Base-by-base conservation (phyloP, 2,888 invertebrate genomes). In the Capitulum mitella region DNA sequence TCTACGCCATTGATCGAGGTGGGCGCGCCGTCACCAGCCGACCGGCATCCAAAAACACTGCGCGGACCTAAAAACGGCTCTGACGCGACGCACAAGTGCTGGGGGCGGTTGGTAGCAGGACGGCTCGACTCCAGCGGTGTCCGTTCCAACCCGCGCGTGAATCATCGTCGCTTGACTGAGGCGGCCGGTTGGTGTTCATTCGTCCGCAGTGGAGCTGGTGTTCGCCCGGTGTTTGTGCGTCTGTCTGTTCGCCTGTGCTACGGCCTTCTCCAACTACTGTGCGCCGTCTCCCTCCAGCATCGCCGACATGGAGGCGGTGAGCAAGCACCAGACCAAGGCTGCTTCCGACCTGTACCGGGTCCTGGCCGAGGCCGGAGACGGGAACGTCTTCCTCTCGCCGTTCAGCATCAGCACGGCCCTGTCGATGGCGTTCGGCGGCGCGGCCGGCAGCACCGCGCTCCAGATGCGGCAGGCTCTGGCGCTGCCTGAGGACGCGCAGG, bases 381-480 rank as follows among this genome's bases (percentile, higher is more conserved):
- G 82, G 77, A 95, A 94, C 85, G 87, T 95, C 64, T 94, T 95
- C 88, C 94, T 93, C 86, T 95, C 95, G 12, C 95, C 95, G 0
- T 92, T 93, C 87, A 94, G 94, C 82, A 91, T 94, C 26, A 92
- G 93, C 84, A 92, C 94, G 83, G 91, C 94, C 0, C 84, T 95
- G 51, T 85, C 92, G 77, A 87, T 95, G 81, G 92, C 93, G 0
- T 94, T 93, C 84, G 93, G 94, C 83, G 90, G 93, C 0, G 87
- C 93, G 1, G 89, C 89, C 0, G 90, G 90, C 26, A 88, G 89
- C 78, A 94, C 94, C 0, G 93, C 94, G 84, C 84, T 85, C 6
- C 86, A 89, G 19, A 84, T 93, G 79, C 90, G 89, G 84, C 87
- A 88, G 79, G 90, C 90, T 1, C 86, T 93, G 48, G 87, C 88